Conservation (phyloP, 2,113 vertebrate genomes). For the Pycnonotus jocosus region DNA sequence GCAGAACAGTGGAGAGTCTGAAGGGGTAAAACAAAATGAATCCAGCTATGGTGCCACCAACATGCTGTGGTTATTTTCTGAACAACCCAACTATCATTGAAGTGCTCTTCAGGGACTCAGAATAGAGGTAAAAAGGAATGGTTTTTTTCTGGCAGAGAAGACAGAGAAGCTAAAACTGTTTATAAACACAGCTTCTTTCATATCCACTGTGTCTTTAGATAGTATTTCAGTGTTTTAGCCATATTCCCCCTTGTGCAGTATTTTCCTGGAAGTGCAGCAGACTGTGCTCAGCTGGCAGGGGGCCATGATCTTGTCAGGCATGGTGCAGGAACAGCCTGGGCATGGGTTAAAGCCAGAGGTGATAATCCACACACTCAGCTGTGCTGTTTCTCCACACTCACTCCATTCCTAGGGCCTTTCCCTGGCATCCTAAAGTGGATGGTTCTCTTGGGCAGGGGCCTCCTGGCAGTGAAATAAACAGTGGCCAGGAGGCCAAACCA, state of each 20-base stretch:
- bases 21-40: background rate
- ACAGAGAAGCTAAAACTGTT: background rate
- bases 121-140: background rate
- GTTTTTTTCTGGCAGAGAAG: background rate
- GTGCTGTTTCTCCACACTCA: rapidly evolving
- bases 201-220: background rate
- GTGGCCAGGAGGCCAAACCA: background rate
- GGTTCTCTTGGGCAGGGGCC: background rate
- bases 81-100: background rate
- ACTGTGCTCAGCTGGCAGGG: background rate
- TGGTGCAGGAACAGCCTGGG: background rate
- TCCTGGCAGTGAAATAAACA: background rate
- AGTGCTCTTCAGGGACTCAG: background rate
- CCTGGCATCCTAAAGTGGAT: background rate
- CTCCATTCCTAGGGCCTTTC: background rate
- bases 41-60: background rate
- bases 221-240: background rate
- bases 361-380: background rate
- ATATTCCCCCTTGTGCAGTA: background rate
- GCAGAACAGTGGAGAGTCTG: background rate
- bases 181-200: background rate
- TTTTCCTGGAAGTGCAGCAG: background rate
- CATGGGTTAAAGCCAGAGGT: background rate
- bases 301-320: background rate
- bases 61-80: background rate